These are phyloP conservation scores for Rhyzopertha dominica DNA, from an alignment of 1,140 invertebrate genomes.

Conservation along the genomic window DNA sequence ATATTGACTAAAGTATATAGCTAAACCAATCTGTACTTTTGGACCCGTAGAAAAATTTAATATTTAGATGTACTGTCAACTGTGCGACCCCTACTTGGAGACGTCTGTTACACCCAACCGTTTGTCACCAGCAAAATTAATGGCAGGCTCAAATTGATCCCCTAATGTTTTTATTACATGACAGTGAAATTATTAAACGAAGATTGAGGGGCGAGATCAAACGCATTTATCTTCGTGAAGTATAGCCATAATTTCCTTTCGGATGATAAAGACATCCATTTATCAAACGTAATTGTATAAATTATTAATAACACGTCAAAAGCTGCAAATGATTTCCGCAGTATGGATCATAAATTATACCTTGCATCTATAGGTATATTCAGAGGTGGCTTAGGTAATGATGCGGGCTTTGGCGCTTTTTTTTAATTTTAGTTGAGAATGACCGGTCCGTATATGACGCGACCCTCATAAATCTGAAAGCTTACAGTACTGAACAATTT, in stretches of 20 bases:
- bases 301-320: slow-evolving; percentile 34
- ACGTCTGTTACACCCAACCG: no score
- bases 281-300: slow-evolving; percentile 35
- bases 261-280: slow-evolving; percentile 35
- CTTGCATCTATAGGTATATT: background rate
- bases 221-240: slow-evolving; percentile 35
- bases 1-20: no score
- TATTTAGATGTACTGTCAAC: no score
- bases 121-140: no score
- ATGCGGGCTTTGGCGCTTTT: background rate
- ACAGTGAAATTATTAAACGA: no score
- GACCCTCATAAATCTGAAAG: no score
- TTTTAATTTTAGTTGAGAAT: background rate
- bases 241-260: slow-evolving; percentile 34
- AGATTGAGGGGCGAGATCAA: slow-evolving; percentile 25
- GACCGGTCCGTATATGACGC: no score
- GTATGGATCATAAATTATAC: slow-evolving; percentile 24
- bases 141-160: no score
- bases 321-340: slow-evolving; percentile 31
- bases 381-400: background rate
- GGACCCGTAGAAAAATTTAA: no score
- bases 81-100: no score
- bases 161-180: no score
- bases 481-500: background rate
- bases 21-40: no score